Evolutionary conservation across 2,797 vertebrate species (phyloP), one percentile per base, ranked within the genome.

Genomic region (Etheostoma nigrum): DNA sequence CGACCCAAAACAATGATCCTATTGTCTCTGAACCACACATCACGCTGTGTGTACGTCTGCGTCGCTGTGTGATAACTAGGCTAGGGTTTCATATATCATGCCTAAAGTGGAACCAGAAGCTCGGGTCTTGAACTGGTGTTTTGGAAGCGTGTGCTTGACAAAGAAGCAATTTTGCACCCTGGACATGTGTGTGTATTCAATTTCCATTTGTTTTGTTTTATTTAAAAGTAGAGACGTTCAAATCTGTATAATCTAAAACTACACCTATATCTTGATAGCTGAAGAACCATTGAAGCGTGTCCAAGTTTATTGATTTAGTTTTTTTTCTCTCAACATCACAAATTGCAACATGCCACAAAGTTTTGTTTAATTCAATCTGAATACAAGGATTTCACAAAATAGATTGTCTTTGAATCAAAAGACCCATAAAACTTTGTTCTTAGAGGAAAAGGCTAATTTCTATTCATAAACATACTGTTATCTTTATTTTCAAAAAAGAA

Each of bases 51-150:
- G 69, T 61, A 33, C 65, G 76, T 63, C 52, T 81, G 45, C 51
- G 27, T 58, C 13, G 51, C 40, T 76, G 70, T 81, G 79, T 23
- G 42, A 48, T 74, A 70, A 76, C 71, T 19, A 52, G 80, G 70
- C 27, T 72, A 63, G 33, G 81, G 91, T 92, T 88, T 94, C 89
- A 90, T 79, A 78, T 91, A 82, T 90, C 88, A 88, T 62, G 66
- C 47, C 85, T 92, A 86, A 92, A 94, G 89, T 92, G 89, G 90
- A 92, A 92, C 85, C 90, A 92, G 92, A 90, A 91, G 89, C 72
- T 49, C 8, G 54, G 84, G 83, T 85, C 80, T 75, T 91, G 82
- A 91, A 83, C 87, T 68, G 68, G 49, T 82, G 79, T 81, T 85
- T 87, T 84, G 8, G 74, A 77, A 89, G 83, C 47, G 73, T 88